Percentiles rank a stretch among this genome's conserved stretches.
phyloP scores from a whole-genome alignment of 2,888 invertebrate genomes.

The Coelopa pilipes region DNA sequence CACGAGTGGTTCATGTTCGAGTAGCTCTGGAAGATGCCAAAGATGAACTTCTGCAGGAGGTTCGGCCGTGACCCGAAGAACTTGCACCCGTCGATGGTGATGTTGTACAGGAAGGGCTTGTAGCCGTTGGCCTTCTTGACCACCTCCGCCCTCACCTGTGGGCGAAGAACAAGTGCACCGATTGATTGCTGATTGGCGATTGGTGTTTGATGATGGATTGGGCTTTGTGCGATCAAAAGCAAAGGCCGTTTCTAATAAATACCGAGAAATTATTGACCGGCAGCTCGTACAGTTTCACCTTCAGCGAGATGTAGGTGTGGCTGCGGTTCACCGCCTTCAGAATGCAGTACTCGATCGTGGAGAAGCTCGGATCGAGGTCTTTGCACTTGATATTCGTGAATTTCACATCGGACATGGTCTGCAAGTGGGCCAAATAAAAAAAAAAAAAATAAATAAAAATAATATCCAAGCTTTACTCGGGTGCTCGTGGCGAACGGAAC shows the following conservation, averaged over 20 bases:
- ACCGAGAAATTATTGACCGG: background rate
- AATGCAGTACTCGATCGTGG: background rate
- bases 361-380: background rate
- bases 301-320: background rate
- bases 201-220: no score
- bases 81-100: background rate
- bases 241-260: no score
- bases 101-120: slow-evolving; percentile 25
- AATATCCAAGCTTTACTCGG: background rate
- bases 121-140: slow-evolving; percentile 8
- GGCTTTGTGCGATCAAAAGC: no score
- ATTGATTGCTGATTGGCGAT: no score
- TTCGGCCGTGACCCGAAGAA: background rate
- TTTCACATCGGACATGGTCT: background rate
- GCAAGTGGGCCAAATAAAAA: background rate
- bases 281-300: background rate
- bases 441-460: background rate
- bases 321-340: background rate
- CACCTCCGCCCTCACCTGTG: background rate
- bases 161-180: no score
- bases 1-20: slow-evolving; percentile 21
- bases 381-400: background rate
- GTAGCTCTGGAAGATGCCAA: background rate
- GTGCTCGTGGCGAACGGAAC: no score
- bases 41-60: background rate